Base-by-base conservation (phyloP, 2,888 invertebrate species). In the Germaria angustata region DNA sequence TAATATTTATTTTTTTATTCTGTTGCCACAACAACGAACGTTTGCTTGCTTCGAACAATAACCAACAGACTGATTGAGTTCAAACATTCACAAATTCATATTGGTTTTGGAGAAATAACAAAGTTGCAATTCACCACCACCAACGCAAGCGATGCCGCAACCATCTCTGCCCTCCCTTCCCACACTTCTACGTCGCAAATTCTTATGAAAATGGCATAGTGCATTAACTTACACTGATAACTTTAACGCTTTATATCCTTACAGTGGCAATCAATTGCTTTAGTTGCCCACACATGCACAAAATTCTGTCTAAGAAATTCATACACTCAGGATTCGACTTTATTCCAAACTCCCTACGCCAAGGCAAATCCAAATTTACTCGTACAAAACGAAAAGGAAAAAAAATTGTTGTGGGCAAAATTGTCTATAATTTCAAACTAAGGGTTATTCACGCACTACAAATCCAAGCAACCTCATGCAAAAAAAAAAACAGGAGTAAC, bases 391-490 rank as follows among this genome's bases (percentile, higher is more conserved):
- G 11, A 15, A 41, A 53, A 20, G 13, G 5, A 66, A 36, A 28
- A 28, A 28, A 3, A 28, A 28, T 5, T 6, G 28, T n/a, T 5
- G 28, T 32, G 28, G 32, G 39, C 49, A 68, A 72, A 72, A 55
- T 66, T 66, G 65, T 79, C 65, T 79, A 34, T 59, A 72, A n/a
- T 79, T 73, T 72, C 34, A 15, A 71, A 57, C 78, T 66, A 65
- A 76, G 75, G 82, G 82, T 79, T 71, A 82, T 71, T 82, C 82
- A 79, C 79, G 82, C 79, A 82, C 66, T 79, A 66, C 49, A 61
- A 59, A 72, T 44, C 41, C 36, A 76, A 63, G 59, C 34, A n/a
- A 55, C 20, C n/a, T 9, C 44, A 57, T 9, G 1, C 15, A 55
- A 15, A 55, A 53, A 0, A 53, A n/a, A 69, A 34, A 17, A 65